Percentiles rank a stretch among this genome's conserved stretches.
These are phyloP conservation scores for Eulemur rufifrons DNA, from an alignment of 2,113 vertebrate genomes.

Conservation along the genomic window DNA sequence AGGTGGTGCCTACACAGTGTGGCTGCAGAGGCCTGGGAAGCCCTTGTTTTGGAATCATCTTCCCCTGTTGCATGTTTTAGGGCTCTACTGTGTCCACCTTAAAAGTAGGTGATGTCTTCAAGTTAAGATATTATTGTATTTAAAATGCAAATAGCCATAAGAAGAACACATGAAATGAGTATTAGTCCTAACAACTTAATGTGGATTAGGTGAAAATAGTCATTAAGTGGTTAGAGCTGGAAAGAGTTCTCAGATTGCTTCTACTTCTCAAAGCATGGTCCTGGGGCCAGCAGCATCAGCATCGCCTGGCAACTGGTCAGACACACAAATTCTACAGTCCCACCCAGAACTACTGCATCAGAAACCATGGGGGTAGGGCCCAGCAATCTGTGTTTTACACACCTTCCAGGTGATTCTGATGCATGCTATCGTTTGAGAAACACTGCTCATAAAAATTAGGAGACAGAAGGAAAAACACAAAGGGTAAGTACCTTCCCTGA, in stretches of 20 bases:
- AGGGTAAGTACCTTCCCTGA: neutral
- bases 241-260: neutral
- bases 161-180: neutral
- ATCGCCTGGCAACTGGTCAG: neutral
- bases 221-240: neutral
- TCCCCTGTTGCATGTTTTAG: neutral
- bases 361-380: neutral
- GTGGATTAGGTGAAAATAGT: slow-evolving; percentile 8
- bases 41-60: neutral
- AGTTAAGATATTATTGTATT: slow-evolving; percentile 33
- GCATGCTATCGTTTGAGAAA: neutral
- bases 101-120: neutral
- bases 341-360: neutral
- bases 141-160: neutral
- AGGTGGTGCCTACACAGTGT: neutral
- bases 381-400: neutral
- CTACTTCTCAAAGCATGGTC: neutral
- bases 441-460: neutral
- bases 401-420: neutral
- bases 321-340: neutral
- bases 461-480: neutral
- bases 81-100: neutral
- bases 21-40: neutral
- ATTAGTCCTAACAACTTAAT: neutral
- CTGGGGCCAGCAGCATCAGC: neutral